Evolutionary conservation across 2,113 vertebrate genomes (phyloP).

Genomic region (Sporophila hypoxantha): DNA sequence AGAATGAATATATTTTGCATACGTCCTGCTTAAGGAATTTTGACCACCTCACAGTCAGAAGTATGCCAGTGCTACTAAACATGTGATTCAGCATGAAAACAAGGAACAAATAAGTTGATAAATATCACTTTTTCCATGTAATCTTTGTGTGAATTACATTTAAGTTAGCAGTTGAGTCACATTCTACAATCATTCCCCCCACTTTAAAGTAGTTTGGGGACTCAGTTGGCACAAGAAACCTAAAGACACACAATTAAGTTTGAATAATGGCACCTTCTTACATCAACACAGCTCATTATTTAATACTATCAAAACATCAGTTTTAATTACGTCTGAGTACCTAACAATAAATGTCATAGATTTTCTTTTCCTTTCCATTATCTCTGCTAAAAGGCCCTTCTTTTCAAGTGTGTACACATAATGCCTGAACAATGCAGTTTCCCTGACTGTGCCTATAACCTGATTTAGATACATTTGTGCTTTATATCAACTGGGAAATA

Average conservation of each 20-base stretch:
- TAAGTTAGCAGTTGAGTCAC: not conserved
- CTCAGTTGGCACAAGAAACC: not conserved
- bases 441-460: not conserved
- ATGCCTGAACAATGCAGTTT: not conserved
- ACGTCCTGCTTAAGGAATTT: not conserved
- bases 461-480: not conserved
- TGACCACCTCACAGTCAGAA: not conserved
- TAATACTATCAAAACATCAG: not conserved
- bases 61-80: not conserved
- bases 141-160: not conserved
- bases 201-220: not conserved
- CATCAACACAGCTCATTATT: not conserved
- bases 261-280: constrained; percentile 16
- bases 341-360: not conserved
- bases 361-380: not conserved
- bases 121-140: not conserved
- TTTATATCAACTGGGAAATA: not conserved
- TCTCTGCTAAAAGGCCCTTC: not conserved
- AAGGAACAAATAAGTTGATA: not conserved
- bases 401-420: not conserved
- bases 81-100: not conserved
- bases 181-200: not conserved
- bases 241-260: not conserved
- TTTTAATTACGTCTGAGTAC: not conserved
- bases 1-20: not conserved